Base-by-base conservation (phyloP, 2,113 vertebrate species). In the Procavia capensis region DNA sequence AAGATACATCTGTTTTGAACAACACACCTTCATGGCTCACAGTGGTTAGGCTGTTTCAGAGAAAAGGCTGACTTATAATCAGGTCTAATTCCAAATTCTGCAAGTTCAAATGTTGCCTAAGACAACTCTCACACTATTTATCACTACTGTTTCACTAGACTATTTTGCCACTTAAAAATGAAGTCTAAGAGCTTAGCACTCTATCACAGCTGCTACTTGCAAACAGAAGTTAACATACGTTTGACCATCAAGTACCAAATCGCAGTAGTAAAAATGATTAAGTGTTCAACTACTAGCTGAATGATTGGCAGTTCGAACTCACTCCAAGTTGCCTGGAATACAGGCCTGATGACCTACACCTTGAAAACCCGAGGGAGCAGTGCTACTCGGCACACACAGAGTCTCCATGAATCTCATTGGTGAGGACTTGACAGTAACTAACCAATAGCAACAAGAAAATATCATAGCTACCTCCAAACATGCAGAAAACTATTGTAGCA, bases 141-240 rank as follows among this genome's bases (percentile, higher is more conserved):
- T 59, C 41, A 93, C 43, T 96, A 93, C 64, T 85, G 25, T 68
- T 85, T 90, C 54, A 68, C n/a, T 39, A 41, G 3, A 34, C 25
- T 83, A 88, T 6, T 93, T 92, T 85, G 95, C 34, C 5, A 4
- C 27, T 83, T 61, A 66, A 54, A 86, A 94, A 90, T 91, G 54
- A 97, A 96, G 31, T 43, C 68, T 31, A 68, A 34, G 9, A n/a
- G 88, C 16, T 95, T 43, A 90, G 47, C 39, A 31, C 20, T 45
- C 68, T 86, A 76, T 0, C 41, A 85, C 5, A 88, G 36, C 39
- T 92, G 79, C 22, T 74, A 50, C 39, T n/a, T 27, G 4, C 5
- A 64, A 81, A 93, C 10, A 95, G 94, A 91, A 85, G 84, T 64
- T 64, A 95, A 66, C 4, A 74, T 25, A 86, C 66, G 10, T 41